Evolutionary conservation across 2,797 vertebrate species (phyloP).

Genomic region (Merluccius polli): DNA sequence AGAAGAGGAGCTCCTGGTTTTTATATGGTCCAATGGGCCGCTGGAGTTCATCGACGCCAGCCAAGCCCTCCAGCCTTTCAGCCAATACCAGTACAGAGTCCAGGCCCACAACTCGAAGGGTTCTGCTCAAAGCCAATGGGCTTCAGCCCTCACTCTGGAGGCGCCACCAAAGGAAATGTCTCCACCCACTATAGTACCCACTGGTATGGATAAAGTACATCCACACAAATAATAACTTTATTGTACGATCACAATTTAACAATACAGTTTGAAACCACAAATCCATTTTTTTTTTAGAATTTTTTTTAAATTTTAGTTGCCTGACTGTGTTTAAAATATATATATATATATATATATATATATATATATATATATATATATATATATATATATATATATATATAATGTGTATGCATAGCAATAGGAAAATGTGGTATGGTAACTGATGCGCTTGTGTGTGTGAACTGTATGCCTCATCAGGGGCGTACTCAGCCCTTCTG

Average conservation of each 20-base stretch:
- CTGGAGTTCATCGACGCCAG: constrained; percentile 81
- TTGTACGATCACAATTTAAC: not conserved
- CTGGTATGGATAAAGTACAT: constrained; percentile 51
- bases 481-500: constrained; percentile 69
- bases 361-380: too few species aligned
- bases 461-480: constrained; percentile 36
- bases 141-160: constrained; percentile 74
- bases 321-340: constrained; percentile 41
- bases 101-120: constrained; percentile 79
- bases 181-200: constrained; percentile 71
- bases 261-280: not conserved
- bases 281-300: not conserved
- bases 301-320: not conserved
- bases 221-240: not conserved
- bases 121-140: constrained; percentile 79
- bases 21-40: constrained; percentile 80
- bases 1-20: constrained; percentile 78
- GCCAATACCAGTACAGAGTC: constrained; percentile 79
- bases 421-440: not conserved
- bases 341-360: too few species aligned
- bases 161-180: constrained; percentile 75
- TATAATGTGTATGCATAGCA: not conserved
- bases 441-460: constrained; percentile 30
- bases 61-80: constrained; percentile 75
- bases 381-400: too few species aligned